These are phyloP conservation scores for Cuculus canorus DNA, from an alignment of 2,797 vertebrate species.

Conservation along the genomic window DNA sequence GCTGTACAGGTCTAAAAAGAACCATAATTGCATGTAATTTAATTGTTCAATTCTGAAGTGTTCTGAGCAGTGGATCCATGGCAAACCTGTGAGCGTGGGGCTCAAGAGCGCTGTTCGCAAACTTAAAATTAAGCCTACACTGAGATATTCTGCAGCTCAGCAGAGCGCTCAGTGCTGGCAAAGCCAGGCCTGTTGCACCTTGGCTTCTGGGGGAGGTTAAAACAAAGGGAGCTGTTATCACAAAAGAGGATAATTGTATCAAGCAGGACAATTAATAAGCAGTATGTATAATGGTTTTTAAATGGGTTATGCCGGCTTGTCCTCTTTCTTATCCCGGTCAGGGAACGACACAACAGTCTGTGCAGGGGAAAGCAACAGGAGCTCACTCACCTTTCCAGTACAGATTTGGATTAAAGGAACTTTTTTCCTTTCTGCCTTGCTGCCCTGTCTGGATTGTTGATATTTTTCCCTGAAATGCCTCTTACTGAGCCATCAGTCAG, in stretches of 20 bases:
- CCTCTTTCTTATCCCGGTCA: slow-evolving; percentile 50
- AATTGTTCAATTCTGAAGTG: neutral
- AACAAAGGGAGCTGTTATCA: neutral
- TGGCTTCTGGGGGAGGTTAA: neutral
- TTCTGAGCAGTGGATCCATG: neutral
- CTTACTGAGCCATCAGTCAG: slow-evolving; percentile 53
- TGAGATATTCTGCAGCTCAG: neutral
- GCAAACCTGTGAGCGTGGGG: neutral
- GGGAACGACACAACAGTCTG: neutral
- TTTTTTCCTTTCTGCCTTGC: slow-evolving; percentile 25
- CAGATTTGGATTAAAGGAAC: neutral
- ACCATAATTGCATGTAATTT: neutral
- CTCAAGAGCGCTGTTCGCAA: neutral
- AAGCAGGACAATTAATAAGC: slow-evolving; percentile 27
- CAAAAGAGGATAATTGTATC: neutral
- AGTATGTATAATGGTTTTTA: slow-evolving; percentile 53
- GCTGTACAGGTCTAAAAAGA: neutral
- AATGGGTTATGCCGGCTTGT: slow-evolving; percentile 63
- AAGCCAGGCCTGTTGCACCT: neutral
- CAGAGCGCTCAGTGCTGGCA: neutral
- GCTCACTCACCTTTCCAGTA: neutral
- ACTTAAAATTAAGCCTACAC: neutral
- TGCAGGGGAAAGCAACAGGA: neutral
- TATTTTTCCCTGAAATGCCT: slow-evolving; percentile 47
- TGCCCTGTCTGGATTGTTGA: slow-evolving; percentile 39